These are phyloP conservation scores for Archips crataeganus DNA, from an alignment of 2,888 invertebrate species.

Conservation along the genomic window DNA sequence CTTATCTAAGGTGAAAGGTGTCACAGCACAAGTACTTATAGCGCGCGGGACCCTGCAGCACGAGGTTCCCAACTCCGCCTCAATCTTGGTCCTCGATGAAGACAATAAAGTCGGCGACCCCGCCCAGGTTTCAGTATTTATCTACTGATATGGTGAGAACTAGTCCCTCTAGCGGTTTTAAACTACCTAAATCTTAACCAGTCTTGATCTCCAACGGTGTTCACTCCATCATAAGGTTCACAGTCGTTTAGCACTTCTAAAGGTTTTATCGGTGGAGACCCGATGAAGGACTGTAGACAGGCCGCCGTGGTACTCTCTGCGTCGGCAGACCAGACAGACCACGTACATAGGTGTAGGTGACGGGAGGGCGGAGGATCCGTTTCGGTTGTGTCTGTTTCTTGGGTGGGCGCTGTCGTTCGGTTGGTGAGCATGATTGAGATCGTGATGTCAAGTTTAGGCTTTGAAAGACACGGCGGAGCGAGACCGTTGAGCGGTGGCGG, in stretches of 20 bases:
- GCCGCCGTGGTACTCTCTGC: constrained; percentile 90
- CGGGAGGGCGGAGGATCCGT: constrained; percentile 91
- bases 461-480: constrained; percentile 90
- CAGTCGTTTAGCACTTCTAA: constrained; percentile 30
- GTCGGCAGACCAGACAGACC: constrained; percentile 94
- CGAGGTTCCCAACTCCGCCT: constrained; percentile 51
- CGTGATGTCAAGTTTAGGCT: constrained; percentile 88
- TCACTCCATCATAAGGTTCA: constrained; percentile 49
- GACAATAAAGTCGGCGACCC: constrained; percentile 59
- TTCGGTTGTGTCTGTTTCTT: constrained; percentile 89
- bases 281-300: constrained; percentile 66
- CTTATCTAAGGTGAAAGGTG: constrained; percentile 58
- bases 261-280: constrained; percentile 75
- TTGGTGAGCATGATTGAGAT: constrained; percentile 88
- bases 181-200: constrained; percentile 73
- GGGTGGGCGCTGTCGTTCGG: constrained; percentile 71
- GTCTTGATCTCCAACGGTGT: constrained; percentile 73
- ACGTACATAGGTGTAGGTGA: constrained; percentile 92
- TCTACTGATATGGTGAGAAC: constrained; percentile 80
- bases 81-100: constrained; percentile 73
- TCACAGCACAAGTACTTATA: constrained; percentile 63
- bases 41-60: constrained; percentile 47
- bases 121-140: constrained; percentile 59
- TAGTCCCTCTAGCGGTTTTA: constrained; percentile 65
- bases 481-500: constrained; percentile 86